Evolutionary conservation across 1,140 invertebrate genomes (phyloP), one percentile per base, ranked within the genome.

Genomic region (Plectus sambesii): DNA sequence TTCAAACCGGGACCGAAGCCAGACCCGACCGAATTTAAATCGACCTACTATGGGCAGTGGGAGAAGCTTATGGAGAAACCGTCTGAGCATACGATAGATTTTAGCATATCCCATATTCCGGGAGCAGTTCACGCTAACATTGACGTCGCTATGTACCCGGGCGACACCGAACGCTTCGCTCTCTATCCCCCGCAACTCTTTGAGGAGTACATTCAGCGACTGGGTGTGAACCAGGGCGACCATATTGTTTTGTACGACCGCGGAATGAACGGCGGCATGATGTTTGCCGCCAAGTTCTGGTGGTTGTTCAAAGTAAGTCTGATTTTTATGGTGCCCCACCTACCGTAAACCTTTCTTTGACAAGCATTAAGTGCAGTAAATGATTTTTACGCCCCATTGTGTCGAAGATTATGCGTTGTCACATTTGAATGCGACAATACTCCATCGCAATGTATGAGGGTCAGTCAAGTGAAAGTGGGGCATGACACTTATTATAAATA

Each of bases 201-300:
- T 35, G 42, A 66, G 36, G 20, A 61, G 33, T 64, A 64, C 37
- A 45, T 56, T 2, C 63, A 53, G 25, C 37, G 59, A 4, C 26
- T 66, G 8, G 61, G 61, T 17, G 37, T 63, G 24, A 51, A 64
- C 42, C 36, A 43, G 23, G 44, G 49, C n/a, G 63, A 64, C 42
- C 62, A 64, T 25, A 29, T 64, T 5, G 50, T 63, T n/a, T 48
- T 64, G 25, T 66, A 66, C 40, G 43, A 58, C 25, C 49, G 60
- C 22, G 62, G 62, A 17, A 47, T 63, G n/a, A 55, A 55, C n/a
- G 48, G 48, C 36, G 59, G 59, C 47, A 64, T 64, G 62, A 42
- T 64, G 19, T 64, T 64, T 27, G 44, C 62, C 35, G 42, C 62
- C n/a, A 42, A 52, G 24, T 38, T 42, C 17, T 61, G 38, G 20